These are phyloP conservation scores for Rhamnusium bicolor DNA, from an alignment of 2,888 invertebrate genomes.

Conservation along the genomic window DNA sequence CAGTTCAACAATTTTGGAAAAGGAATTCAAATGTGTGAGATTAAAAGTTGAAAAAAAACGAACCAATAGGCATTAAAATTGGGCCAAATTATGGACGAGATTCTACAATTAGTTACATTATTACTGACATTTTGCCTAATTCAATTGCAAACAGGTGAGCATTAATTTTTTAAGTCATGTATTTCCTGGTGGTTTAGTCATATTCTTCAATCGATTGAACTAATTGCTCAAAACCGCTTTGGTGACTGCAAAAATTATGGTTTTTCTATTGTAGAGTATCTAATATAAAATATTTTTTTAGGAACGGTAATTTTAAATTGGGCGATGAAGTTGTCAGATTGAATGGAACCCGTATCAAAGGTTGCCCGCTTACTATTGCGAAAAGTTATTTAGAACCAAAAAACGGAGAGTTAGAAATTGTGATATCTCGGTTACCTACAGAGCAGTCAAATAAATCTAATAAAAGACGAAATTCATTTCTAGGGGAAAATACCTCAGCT, in stretches of 20 bases:
- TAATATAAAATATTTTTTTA: constrained; percentile 63
- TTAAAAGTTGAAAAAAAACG: constrained; percentile 55
- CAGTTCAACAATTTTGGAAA: constrained; percentile 49
- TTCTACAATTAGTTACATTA: constrained; percentile 68
- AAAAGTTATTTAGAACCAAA: constrained; percentile 67
- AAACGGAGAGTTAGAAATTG: constrained; percentile 70
- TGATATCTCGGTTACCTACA: constrained; percentile 53
- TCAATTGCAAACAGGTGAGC: constrained; percentile 73
- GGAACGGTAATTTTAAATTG: constrained; percentile 85
- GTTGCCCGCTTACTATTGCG: constrained; percentile 79
- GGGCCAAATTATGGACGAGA: constrained; percentile 53
- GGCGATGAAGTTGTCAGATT: constrained; percentile 94
- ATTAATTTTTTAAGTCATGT: neutral
- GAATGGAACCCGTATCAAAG: constrained; percentile 86
- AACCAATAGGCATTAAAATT: constrained; percentile 61
- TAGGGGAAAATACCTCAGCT: constrained; percentile 17
- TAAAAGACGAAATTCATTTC: constrained; percentile 50
- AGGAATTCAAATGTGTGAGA: constrained; percentile 65
- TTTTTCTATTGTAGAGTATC: neutral
- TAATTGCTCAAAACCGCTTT: no score
- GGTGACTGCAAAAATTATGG: neutral
- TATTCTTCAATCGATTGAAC: neutral
- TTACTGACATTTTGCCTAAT: constrained; percentile 72
- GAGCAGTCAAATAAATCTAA: constrained; percentile 22
- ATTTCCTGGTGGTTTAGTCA: neutral